A percentile compares a stretch with the other conserved stretches of the same genome.
Conservation (phyloP, 2,888 invertebrate species). For the Drosophila neotestacea region DNA sequence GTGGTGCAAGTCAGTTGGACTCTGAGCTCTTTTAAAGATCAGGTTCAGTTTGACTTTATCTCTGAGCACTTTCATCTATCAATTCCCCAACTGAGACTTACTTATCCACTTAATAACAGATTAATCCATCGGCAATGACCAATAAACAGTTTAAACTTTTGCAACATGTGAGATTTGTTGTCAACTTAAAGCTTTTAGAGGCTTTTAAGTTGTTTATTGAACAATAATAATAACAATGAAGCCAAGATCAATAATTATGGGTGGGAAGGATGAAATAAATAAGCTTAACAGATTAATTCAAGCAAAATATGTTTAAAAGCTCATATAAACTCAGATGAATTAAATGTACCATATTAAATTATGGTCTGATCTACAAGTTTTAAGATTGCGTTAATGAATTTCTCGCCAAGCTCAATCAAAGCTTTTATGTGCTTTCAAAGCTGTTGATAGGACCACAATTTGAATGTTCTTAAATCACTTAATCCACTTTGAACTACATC, state of each 20-base stretch:
- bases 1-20: conserved; percentile 42
- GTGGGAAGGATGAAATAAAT: no score
- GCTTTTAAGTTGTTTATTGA: not conserved
- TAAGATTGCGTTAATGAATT: no score
- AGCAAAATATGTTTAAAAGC: no score
- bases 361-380: not conserved
- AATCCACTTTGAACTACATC: not conserved
- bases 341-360: no score
- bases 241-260: no score
- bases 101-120: conserved; percentile 7
- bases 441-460: not conserved
- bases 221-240: not conserved
- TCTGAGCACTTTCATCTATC: not conserved
- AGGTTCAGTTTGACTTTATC: conserved; percentile 7
- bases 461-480: conserved; percentile 2
- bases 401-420: not conserved
- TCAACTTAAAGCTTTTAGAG: no score
- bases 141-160: not conserved
- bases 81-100: conserved; percentile 9
- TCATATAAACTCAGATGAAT: no score
- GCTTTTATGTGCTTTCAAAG: conserved; percentile 2
- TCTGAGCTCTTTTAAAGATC: not conserved
- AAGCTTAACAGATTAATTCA: no score
- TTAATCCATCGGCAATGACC: not conserved
- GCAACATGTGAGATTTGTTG: not conserved